phyloP scores from a whole-genome alignment of 2,888 invertebrate species.

The Drosophila pseudotakahashii region DNA sequence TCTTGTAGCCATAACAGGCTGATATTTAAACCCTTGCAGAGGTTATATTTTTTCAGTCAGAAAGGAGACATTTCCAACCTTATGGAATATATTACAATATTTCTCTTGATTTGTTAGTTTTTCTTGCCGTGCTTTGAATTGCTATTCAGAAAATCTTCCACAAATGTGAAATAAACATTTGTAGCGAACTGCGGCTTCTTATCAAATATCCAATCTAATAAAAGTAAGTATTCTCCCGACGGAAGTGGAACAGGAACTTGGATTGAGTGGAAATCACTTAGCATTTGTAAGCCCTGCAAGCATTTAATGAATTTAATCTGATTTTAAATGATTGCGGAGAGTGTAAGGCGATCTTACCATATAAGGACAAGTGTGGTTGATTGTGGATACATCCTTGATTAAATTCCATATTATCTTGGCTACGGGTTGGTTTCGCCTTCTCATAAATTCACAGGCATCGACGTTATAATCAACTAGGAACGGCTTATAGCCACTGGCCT shows the following conservation, averaged over 20 bases:
- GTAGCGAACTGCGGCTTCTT: not conserved
- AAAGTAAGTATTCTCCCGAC: slow-evolving; percentile 3
- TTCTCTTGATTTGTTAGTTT: no score
- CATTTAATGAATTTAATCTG: no score
- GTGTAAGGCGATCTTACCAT: slow-evolving; percentile 8
- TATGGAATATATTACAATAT: no score
- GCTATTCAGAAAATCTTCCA: not conserved
- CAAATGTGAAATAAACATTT: slow-evolving; percentile 6
- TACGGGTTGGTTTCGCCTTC: slow-evolving; percentile 14
- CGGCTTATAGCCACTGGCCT: slow-evolving; percentile 42
- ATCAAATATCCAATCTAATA: not conserved
- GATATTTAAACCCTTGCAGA: no score
- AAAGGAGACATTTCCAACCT: no score
- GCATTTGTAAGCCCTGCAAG: no score
- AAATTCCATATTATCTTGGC: slow-evolving; percentile 12
- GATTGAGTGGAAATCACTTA: slow-evolving; percentile 1
- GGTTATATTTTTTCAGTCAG: no score
- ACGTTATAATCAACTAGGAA: slow-evolving; percentile 22
- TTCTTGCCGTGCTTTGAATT: no score
- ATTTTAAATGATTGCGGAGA: no score
- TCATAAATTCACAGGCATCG: slow-evolving; percentile 36
- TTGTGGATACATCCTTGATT: slow-evolving; percentile 24
- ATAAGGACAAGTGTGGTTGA: slow-evolving; percentile 46
- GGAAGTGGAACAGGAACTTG: not conserved
- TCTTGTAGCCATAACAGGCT: no score